Conservation (phyloP, 2,797 vertebrate species). For the Melanotaenia pygmaea region DNA sequence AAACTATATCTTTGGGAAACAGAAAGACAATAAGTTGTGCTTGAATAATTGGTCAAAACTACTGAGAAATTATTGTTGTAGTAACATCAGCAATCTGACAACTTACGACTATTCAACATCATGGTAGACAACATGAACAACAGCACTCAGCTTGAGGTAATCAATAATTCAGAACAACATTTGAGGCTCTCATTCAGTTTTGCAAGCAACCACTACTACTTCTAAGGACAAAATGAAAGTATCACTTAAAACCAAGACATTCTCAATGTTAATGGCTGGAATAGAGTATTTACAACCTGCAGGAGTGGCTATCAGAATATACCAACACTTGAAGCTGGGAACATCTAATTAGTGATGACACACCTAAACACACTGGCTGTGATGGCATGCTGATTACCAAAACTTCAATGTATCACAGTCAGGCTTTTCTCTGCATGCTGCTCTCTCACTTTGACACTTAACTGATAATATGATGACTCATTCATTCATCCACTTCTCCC, state of each 20-base stretch:
- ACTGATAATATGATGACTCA: slow-evolving; percentile 48
- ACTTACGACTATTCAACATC: slow-evolving; percentile 27
- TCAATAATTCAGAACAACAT: slow-evolving; percentile 35
- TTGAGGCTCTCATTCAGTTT: slow-evolving; percentile 2
- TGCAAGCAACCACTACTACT: slow-evolving; percentile 22
- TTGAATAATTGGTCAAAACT: slow-evolving; percentile 21
- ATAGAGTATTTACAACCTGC: slow-evolving; percentile 57
- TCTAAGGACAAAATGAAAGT: neutral
- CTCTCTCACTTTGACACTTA: slow-evolving; percentile 38
- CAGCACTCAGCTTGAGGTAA: slow-evolving; percentile 7
- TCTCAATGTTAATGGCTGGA: slow-evolving; percentile 26
- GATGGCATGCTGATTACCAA: slow-evolving; percentile 53
- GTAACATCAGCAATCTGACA: slow-evolving; percentile 24
- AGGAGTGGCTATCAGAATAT: slow-evolving; percentile 38
- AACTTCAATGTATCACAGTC: slow-evolving; percentile 14
- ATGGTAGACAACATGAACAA: slow-evolving; percentile 21
- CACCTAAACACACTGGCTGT: slow-evolving; percentile 45
- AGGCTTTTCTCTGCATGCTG: slow-evolving; percentile 25
- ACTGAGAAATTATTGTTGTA: neutral
- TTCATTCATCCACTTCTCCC: slow-evolving; percentile 28
- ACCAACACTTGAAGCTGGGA: slow-evolving; percentile 44
- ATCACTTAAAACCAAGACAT: slow-evolving; percentile 25
- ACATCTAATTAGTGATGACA: slow-evolving; percentile 64
- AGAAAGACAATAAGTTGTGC: slow-evolving; percentile 12
- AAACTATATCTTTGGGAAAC: neutral